These are phyloP conservation scores for Mixornis gularis DNA, from an alignment of 2,113 vertebrate genomes.

Conservation along the genomic window DNA sequence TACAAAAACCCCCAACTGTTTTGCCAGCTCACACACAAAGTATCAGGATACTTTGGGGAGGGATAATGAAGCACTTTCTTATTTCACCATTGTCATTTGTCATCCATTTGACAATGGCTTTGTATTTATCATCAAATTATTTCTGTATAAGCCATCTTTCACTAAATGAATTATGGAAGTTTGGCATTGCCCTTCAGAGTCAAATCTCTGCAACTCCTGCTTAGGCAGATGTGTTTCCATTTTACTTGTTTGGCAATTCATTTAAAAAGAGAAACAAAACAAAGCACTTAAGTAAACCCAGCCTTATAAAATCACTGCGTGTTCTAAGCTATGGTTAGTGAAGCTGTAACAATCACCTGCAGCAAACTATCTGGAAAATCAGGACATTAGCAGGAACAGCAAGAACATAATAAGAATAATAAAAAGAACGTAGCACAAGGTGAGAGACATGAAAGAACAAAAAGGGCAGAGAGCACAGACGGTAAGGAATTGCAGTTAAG, in stretches of 20 bases:
- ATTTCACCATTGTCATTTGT: background rate
- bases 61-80: background rate
- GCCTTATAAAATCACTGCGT: background rate
- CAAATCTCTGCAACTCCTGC: background rate
- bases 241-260: background rate
- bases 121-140: background rate
- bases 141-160: background rate
- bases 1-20: background rate
- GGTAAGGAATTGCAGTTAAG: background rate
- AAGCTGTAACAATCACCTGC: background rate
- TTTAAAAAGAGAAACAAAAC: background rate
- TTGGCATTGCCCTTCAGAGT: background rate
- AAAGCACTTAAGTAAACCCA: background rate
- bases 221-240: background rate
- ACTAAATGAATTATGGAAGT: background rate
- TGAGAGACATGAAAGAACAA: background rate
- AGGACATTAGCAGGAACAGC: background rate
- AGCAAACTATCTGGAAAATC: background rate
- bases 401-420: background rate
- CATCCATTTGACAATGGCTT: background rate
- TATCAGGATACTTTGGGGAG: background rate
- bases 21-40: background rate
- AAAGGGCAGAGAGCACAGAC: accelerated
- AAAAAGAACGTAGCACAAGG: background rate
- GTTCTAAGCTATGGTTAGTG: background rate